Evolutionary conservation across 2,797 vertebrate species (phyloP).

Genomic region (Cryptoblepharus egeriae): DNA sequence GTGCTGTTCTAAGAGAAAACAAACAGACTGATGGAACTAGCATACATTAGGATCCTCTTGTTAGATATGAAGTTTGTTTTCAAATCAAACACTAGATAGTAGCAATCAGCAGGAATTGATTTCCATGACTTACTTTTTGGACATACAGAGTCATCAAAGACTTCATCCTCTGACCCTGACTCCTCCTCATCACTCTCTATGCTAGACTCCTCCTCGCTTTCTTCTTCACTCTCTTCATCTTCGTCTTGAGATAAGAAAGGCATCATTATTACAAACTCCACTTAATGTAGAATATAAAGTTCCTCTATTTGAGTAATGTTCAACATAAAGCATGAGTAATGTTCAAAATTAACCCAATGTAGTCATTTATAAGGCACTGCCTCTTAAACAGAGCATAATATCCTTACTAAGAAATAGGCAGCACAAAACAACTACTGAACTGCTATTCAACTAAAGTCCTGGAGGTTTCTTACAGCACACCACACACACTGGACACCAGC

Average conservation of each 20-base stretch:
- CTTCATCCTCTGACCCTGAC: slow-evolving; percentile 75
- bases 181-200: slow-evolving; percentile 78
- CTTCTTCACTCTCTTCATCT: slow-evolving; percentile 81
- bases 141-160: slow-evolving; percentile 81
- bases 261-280: background rate
- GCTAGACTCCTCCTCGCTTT: slow-evolving; percentile 81
- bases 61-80: slow-evolving; percentile 12
- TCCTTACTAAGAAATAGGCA: background rate
- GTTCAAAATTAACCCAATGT: background rate
- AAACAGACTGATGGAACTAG: background rate
- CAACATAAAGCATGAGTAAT: background rate
- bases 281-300: background rate
- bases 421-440: background rate
- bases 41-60: background rate
- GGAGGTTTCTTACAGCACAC: background rate
- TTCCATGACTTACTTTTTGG: slow-evolving; percentile 80
- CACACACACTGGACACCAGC: no score
- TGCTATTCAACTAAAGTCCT: background rate
- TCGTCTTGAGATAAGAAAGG: slow-evolving; percentile 75
- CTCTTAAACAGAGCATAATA: background rate
- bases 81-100: slow-evolving; percentile 24
- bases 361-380: background rate
- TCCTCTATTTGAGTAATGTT: background rate
- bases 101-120: slow-evolving; percentile 10
- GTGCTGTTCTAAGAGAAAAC: background rate